Conservation (phyloP, 2,797 vertebrate genomes). For the Argyrosomus regius region DNA sequence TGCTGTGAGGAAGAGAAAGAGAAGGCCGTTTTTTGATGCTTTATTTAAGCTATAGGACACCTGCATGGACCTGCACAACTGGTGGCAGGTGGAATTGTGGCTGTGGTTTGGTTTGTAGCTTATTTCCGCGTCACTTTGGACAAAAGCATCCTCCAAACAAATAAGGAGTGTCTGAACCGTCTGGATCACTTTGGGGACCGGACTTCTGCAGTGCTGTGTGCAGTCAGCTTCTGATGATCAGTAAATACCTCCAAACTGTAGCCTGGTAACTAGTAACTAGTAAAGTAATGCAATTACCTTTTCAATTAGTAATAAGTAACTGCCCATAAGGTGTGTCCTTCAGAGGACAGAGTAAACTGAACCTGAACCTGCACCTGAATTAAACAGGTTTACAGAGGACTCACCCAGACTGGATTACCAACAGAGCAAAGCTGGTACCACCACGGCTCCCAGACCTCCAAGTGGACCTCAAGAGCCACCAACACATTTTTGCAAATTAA, state of each 20-base stretch:
- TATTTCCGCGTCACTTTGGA: neutral
- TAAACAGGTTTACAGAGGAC: no score
- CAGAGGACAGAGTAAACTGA: neutral
- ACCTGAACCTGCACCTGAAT: neutral
- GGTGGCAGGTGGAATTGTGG: no score
- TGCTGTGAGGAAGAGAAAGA: constrained; percentile 78
- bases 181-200: no score
- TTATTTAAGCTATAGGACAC: neutral
- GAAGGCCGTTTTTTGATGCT: neutral
- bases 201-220: no score
- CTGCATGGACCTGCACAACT: neutral
- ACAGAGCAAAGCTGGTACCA: neutral
- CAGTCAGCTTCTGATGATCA: no score
- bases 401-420: neutral
- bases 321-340: neutral
- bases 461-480: neutral
- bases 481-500: neutral
- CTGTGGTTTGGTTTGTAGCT: neutral
- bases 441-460: neutral
- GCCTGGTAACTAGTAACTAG: no score
- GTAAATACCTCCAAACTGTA: no score
- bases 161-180: no score
- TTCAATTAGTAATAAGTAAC: neutral
- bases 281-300: neutral
- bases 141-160: neutral